Percentiles rank a stretch among this genome's conserved stretches.
phyloP scores from a whole-genome alignment of 2,113 vertebrate species.

The Loxodonta africana region DNA sequence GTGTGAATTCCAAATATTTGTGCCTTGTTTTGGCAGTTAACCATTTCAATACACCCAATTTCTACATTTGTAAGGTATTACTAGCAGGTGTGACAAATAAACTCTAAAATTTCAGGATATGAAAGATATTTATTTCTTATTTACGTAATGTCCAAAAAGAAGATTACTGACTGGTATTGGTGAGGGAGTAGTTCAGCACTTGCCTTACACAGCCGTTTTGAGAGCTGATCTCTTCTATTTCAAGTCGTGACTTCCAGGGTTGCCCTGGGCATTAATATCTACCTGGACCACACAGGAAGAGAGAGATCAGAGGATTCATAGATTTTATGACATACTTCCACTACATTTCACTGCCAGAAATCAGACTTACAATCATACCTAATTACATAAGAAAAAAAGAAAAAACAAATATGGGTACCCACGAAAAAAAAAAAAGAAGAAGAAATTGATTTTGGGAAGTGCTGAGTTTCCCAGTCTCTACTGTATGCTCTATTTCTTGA shows the following conservation, averaged over 20 bases:
- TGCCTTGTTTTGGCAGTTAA: not conserved
- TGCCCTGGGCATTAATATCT: not conserved
- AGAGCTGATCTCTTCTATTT: not conserved
- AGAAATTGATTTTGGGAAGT: not conserved
- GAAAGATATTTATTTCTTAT: not conserved
- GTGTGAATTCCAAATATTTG: not conserved
- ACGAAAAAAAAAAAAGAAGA: constrained; percentile 28
- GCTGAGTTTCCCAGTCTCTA: not conserved
- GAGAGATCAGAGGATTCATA: not conserved
- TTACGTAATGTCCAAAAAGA: not conserved
- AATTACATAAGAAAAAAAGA: not conserved
- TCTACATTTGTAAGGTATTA: not conserved
- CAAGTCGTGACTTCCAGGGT: not conserved
- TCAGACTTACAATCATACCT: not conserved
- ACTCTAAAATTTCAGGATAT: not conserved
- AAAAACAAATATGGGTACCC: not conserved
- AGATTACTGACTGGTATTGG: not conserved
- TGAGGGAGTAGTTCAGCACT: not conserved
- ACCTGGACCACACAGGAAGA: not conserved
- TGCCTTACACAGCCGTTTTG: not conserved
- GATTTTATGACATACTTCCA: not conserved
- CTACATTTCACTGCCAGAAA: not conserved
- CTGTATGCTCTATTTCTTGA: not conserved
- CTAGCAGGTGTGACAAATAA: not conserved
- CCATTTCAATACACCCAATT: not conserved